Base-by-base conservation (phyloP, 2,797 vertebrate genomes). In the Rhinophrynus dorsalis region DNA sequence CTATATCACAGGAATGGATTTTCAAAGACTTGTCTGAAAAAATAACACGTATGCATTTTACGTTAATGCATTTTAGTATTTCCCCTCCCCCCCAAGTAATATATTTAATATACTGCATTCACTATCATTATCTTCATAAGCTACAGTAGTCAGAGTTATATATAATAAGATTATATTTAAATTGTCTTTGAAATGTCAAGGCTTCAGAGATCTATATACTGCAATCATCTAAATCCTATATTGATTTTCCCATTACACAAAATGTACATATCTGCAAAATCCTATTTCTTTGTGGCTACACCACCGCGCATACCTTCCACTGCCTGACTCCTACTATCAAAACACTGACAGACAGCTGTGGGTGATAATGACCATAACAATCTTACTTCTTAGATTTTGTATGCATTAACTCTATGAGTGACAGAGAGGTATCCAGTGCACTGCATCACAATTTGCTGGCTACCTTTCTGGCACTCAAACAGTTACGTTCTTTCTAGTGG, bases 331-430 rank as follows among this genome's bases (percentile, higher is more conserved):
- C 66, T 32, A 52, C 47, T 18, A 27, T 58, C 17, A 58, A 23
- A 17, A 48, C 42, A 48, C 45, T n/a, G 32, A 29, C 23, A 47
- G 15, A 33, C 58, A 70, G 59, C 38, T 68, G 66, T 15, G 68
- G 50, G 33, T 48, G 54, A 38, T 56, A 71, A 57, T 57, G 37
- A 45, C 59, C 59, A 48, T 24, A n/a, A 21, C 58, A 55, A 56
- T 44, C 44, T 18, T 71, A 71, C 33, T 37, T 32, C 35, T 44
- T 6, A 23, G 38, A 35, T 55, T 38, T 40, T 52, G 51, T 35
- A 52, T 68, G 60, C 56, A 68, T 68, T 68, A 51, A 60, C 17
- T 6, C n/a, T n/a, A n/a, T n/a, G n/a, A n/a, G n/a, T n/a, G n/a
- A n/a, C n/a, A n/a, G n/a, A n/a, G n/a, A n/a, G n/a, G n/a, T n/a